Evolutionary conservation across 92 coral and sea anemone genomes (phyloP).

Genomic region (Phymanthus crucifer): DNA sequence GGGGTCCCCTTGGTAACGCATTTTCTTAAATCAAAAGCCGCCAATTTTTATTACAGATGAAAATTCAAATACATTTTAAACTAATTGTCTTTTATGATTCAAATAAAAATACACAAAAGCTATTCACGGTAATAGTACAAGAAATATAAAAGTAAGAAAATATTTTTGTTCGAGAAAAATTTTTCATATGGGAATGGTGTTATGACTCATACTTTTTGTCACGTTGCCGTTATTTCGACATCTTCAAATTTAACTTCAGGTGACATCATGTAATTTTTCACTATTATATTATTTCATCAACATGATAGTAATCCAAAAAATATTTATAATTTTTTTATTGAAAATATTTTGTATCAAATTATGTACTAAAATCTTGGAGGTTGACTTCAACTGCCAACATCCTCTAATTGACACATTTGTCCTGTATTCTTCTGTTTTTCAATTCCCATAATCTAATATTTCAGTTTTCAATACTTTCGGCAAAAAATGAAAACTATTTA

Average conservation of each 20-base stretch:
- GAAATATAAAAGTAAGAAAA: neutral
- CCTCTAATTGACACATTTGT: too few relatives aligned
- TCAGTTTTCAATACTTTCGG: too few relatives aligned
- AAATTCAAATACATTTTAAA: neutral
- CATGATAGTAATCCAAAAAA: neutral
- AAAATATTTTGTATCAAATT: neutral
- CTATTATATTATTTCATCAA: neutral
- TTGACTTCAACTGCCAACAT: too few relatives aligned
- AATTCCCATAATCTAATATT: too few relatives aligned
- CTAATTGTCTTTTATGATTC: neutral
- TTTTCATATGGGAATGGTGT: neutral
- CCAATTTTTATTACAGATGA: neutral
- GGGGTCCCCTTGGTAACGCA: constrained; percentile 44
- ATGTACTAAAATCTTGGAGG: too few relatives aligned
- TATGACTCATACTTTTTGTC: neutral
- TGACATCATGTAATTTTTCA: constrained; percentile 2
- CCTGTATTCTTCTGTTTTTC: too few relatives aligned
- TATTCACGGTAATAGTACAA: neutral
- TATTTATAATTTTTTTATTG: neutral
- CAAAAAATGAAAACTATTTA: too few relatives aligned
- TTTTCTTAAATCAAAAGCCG: neutral
- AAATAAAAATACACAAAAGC: neutral
- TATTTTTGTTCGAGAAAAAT: neutral
- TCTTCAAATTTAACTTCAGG: neutral
- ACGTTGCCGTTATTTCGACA: neutral